Base-by-base conservation (phyloP, 2,113 vertebrate species). In the Microcebus murinus region DNA sequence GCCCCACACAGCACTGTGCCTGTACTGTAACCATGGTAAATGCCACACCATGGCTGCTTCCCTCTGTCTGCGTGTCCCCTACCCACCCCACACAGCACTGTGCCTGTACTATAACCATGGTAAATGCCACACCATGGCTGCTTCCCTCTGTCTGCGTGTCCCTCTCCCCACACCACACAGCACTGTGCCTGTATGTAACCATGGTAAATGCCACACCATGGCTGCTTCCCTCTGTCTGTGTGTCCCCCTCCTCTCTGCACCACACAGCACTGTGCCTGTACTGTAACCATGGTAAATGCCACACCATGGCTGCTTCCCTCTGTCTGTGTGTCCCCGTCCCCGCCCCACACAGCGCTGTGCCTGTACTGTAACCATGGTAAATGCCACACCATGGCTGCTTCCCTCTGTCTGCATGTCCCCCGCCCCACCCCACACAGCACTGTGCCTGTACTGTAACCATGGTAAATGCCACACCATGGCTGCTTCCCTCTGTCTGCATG, bases 241-340 rank as follows among this genome's bases (percentile, higher is more conserved):
- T 4, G 4, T 29, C 29, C 4, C 13, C 52, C 25, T 45, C 29
- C 4, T 9, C 52, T 25, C 25, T n/a, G n/a, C n/a, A n/a, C 65
- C 52, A 73, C 21, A 36, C 65, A 11, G 34, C 8, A 36, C 61
- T 20, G 31, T 21, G 10, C 42, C 42, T 42, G 5, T 42, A 45
- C 42, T 45, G 90, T 39, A 42, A 12, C 52, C 42, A 18, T 13
- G n/a, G 31, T 63, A 42, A 94, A 23, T 29, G n/a, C 20, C 55
- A 52, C 67, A 29, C 48, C 8, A 2, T 15, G 59, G 27, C 23
- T 77, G 21, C 4, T 55, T 55, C 52, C 4, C 17, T 36, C 36
- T 36, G 1, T 1, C 9, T 18, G 25, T 2, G 6, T 4, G 4
- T 29, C 29, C 4, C 13, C 52, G 20, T 45, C 29, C 4, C 13